These are phyloP conservation scores for Orthonychiurus folsomi DNA, from an alignment of 2,888 invertebrate species.

Conservation along the genomic window DNA sequence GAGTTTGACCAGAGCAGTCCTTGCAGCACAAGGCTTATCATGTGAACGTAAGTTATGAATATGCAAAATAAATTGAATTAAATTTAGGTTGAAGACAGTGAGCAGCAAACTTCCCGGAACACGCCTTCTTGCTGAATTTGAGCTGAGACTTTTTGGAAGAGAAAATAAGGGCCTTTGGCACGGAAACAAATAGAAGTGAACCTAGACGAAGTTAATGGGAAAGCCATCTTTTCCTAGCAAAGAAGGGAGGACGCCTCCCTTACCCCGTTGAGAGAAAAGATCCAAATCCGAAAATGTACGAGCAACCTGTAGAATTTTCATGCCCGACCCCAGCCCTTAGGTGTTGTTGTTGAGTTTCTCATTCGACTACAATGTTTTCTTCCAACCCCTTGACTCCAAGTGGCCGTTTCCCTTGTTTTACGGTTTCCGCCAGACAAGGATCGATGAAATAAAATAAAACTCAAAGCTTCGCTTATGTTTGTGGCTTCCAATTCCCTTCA, in stretches of 20 bases:
- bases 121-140: no score
- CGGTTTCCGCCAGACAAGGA: not conserved
- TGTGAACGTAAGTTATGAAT: no score
- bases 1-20: no score
- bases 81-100: no score
- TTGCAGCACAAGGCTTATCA: no score
- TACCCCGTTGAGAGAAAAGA: not conserved
- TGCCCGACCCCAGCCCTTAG: not conserved
- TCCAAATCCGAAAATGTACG: conserved; percentile 2
- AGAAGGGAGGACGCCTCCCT: not conserved
- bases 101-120: no score
- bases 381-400: conserved; percentile 4
- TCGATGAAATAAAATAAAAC: conserved; percentile 4
- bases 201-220: not conserved
- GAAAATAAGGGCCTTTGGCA: not conserved
- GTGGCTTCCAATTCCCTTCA: no score
- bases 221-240: no score
- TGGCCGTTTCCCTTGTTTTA: not conserved
- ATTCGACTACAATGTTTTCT: not conserved
- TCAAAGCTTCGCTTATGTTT: not conserved
- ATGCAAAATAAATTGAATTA: no score
- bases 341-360: conserved; percentile 4
- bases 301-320: conserved; percentile 9
- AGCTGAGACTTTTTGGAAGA: not conserved
- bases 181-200: not conserved